A percentile compares a stretch with the other conserved stretches of the same genome.
phyloP scores from a whole-genome alignment of 2,797 vertebrate genomes.

The Poecile montanus region DNA sequence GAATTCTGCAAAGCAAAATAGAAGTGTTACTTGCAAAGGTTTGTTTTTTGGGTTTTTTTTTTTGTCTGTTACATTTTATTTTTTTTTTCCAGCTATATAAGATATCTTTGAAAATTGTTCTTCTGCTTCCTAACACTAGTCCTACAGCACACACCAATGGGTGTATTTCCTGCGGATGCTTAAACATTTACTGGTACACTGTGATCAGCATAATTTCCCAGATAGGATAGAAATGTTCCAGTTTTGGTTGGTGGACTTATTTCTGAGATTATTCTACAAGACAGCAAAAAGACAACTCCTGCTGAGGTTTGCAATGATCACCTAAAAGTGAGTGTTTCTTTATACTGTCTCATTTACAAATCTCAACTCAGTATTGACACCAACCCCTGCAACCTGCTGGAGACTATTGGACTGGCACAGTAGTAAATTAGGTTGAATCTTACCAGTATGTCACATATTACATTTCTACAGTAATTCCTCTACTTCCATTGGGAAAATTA shows the following conservation, averaged over 20 bases:
- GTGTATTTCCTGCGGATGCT: not conserved
- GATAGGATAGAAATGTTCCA: not conserved
- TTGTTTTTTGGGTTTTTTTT: not conserved
- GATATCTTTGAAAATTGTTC: not conserved
- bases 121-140: not conserved
- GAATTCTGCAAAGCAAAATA: not conserved
- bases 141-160: not conserved
- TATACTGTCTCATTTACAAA: not conserved
- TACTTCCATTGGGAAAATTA: not conserved
- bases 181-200: not conserved
- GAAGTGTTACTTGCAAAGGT: not conserved
- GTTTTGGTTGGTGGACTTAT: slow-evolving; percentile 1
- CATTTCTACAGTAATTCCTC: not conserved
- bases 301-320: not conserved
- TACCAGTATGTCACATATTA: not conserved
- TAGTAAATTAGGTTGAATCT: not conserved
- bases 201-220: not conserved
- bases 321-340: not conserved
- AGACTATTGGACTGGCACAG: not conserved
- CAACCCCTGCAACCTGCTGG: not conserved
- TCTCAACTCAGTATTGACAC: not conserved
- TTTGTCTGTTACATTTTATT: not conserved
- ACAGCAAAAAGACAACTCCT: not conserved
- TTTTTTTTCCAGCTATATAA: not conserved
- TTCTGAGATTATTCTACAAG: not conserved